Conservation (phyloP, 2,113 vertebrate genomes). For the Eubucco bourcierii region DNA sequence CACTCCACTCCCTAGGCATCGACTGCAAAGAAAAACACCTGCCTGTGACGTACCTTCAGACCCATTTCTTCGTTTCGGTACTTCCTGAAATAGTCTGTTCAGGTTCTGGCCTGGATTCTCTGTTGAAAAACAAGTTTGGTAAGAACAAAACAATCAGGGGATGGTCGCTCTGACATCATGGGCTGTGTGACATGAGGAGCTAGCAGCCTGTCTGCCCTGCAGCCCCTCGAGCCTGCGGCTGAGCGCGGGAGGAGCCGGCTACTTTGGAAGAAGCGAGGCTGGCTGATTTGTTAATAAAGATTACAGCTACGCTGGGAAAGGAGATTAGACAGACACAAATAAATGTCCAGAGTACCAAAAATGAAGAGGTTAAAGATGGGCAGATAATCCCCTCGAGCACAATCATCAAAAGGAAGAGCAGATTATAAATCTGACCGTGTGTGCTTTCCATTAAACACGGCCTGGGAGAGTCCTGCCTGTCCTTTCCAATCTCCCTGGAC, state of each 20-base stretch:
- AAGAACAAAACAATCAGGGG: conserved; percentile 90
- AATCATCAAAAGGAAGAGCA: conserved; percentile 51
- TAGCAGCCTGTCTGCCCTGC: conserved; percentile 39
- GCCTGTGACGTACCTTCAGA: conserved; percentile 94
- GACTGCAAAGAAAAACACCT: conserved; percentile 91
- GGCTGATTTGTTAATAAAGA: conserved; percentile 67
- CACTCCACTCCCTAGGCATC: conserved; percentile 80
- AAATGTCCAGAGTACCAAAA: conserved; percentile 54
- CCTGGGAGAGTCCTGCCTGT: conserved; percentile 18
- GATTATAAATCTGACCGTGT: conserved; percentile 35
- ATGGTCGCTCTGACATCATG: conserved; percentile 72
- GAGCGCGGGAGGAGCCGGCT: conserved; percentile 43
- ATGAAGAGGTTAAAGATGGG: conserved; percentile 55
- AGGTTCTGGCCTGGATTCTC: conserved; percentile 99
- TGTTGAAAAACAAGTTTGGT: conserved; percentile 97
- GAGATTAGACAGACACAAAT: conserved; percentile 52
- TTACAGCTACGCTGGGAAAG: conserved; percentile 59
- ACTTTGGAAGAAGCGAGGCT: conserved; percentile 69
- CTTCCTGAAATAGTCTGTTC: conserved; percentile 98
- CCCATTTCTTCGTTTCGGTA: conserved; percentile 96
- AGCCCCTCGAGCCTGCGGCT: background rate
- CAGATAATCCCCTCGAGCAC: conserved; percentile 60
- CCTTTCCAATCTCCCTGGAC: conserved; percentile 24
- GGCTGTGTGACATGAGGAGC: conserved; percentile 75
- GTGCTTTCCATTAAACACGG: conserved; percentile 45